phyloP scores from a whole-genome alignment of 2,888 invertebrate genomes.

The Cheilosia pagana region DNA sequence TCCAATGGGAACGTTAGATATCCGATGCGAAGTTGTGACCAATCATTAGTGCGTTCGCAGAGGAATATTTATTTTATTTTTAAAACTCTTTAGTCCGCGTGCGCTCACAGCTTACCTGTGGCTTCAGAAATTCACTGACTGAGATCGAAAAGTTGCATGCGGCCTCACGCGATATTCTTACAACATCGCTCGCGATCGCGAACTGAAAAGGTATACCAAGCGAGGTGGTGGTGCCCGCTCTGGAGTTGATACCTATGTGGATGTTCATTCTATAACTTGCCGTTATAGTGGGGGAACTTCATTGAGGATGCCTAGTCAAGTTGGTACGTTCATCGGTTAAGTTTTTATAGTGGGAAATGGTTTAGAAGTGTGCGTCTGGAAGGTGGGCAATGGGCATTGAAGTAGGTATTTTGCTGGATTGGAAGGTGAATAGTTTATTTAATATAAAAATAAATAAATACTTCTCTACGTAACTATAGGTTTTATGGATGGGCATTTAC shows the following conservation, averaged over 20 bases:
- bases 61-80: constrained; percentile 31
- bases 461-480: no score
- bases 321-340: constrained; percentile 32
- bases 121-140: constrained; percentile 72
- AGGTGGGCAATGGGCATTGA: constrained; percentile 3
- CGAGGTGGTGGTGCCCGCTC: constrained; percentile 52
- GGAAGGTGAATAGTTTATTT: neutral
- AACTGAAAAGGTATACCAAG: constrained; percentile 51
- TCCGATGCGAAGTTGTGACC: constrained; percentile 34
- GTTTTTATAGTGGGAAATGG: constrained; percentile 11
- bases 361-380: constrained; percentile 19
- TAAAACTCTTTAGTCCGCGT: constrained; percentile 51
- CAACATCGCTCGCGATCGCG: constrained; percentile 45
- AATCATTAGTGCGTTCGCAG: constrained; percentile 38
- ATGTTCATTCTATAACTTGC: constrained; percentile 47
- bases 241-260: constrained; percentile 19
- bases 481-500: no score
- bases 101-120: constrained; percentile 72
- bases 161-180: constrained; percentile 38
- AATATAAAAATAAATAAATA: neutral
- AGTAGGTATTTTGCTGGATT: neutral
- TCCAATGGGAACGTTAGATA: constrained; percentile 50
- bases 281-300: constrained; percentile 3
- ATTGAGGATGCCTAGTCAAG: neutral
- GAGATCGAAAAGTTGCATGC: constrained; percentile 59